Evolutionary conservation across 2,113 vertebrate species (phyloP).

Genomic region (Anas platyrhynchos): DNA sequence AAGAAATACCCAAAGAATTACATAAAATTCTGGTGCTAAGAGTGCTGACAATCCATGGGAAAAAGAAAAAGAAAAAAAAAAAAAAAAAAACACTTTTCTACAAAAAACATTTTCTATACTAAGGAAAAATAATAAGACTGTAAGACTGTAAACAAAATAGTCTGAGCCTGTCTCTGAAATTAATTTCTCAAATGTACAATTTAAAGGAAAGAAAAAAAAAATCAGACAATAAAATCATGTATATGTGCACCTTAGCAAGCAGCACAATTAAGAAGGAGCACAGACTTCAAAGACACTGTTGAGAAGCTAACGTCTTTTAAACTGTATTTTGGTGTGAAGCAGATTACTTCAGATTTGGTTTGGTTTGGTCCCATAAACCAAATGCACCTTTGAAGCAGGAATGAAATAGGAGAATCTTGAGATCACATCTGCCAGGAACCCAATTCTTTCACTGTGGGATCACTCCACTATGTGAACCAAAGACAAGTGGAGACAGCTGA

Average conservation of each 20-base stretch:
- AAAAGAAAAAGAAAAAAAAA: no score
- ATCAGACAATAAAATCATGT: background rate
- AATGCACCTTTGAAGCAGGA: background rate
- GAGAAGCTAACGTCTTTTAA: background rate
- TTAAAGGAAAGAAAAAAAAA: background rate
- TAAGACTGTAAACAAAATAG: background rate
- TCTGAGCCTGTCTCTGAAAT: background rate
- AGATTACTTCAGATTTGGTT: background rate
- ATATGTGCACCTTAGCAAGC: background rate
- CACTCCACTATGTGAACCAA: background rate
- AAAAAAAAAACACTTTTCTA: no score
- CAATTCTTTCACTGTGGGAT: background rate
- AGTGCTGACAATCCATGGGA: background rate
- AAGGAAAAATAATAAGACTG: background rate
- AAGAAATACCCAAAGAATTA: background rate
- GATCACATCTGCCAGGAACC: background rate
- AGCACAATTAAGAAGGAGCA: background rate
- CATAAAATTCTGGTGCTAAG: background rate
- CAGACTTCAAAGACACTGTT: background rate
- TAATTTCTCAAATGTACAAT: background rate
- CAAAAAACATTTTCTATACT: background rate
- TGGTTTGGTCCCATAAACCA: background rate
- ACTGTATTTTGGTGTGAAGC: background rate
- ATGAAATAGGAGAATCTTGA: accelerated
- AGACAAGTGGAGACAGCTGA: background rate